Conservation (phyloP, 2,113 vertebrate genomes). For the Poeciliopsis retropinna region DNA sequence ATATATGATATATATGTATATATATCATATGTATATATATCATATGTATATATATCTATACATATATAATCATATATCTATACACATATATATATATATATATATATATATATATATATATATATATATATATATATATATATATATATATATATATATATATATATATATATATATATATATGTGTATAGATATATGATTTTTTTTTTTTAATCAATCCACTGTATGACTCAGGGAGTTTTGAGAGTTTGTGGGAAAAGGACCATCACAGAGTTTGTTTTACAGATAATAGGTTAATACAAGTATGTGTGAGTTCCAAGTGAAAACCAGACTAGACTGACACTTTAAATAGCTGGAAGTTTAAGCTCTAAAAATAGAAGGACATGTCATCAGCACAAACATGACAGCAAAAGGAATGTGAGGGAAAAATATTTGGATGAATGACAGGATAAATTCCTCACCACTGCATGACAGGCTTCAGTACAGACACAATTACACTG, state of each 20-base stretch:
- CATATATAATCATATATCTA: no score
- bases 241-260: neutral
- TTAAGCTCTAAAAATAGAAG: constrained; percentile 48
- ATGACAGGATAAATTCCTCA: constrained; percentile 56
- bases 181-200: no score
- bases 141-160: no score
- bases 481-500: constrained; percentile 44
- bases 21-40: no score
- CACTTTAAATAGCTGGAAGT: constrained; percentile 25
- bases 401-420: constrained; percentile 31
- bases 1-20: no score
- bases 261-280: no score
- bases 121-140: no score
- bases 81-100: no score
- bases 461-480: constrained; percentile 33
- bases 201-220: neutral
- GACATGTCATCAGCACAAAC: constrained; percentile 20
- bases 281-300: constrained; percentile 22
- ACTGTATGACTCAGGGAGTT: neutral
- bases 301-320: neutral
- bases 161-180: no score
- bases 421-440: constrained; percentile 28
- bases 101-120: no score
- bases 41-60: no score
- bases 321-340: neutral